phyloP scores from a whole-genome alignment of 1,140 invertebrate genomes.

The Elymnias hypermnestra region DNA sequence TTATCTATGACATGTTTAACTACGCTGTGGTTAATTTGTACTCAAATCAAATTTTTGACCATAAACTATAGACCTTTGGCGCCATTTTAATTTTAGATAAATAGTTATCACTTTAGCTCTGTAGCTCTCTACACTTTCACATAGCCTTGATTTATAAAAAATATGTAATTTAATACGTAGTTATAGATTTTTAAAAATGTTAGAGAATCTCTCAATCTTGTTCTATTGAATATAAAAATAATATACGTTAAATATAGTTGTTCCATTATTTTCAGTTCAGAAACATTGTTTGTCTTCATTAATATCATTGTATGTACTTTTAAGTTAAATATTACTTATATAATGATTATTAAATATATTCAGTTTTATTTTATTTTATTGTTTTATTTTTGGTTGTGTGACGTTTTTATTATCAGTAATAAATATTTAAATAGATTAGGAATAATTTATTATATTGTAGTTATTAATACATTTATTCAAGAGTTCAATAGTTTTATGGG shows the following conservation, averaged over 20 bases:
- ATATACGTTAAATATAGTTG: conserved; percentile 4
- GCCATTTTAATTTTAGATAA: conserved; percentile 6
- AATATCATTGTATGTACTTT: conserved; percentile 53
- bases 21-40: conserved; percentile 13
- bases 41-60: neutral
- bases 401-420: conserved; percentile 26
- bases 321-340: conserved; percentile 60
- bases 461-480: conserved; percentile 16
- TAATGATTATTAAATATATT: conserved; percentile 72
- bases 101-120: conserved; percentile 16
- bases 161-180: conserved; percentile 23
- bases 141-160: conserved; percentile 2
- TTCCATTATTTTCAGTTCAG: conserved; percentile 24
- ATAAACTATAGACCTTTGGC: conserved; percentile 3
- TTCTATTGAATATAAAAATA: neutral
- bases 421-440: conserved; percentile 2
- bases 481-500: conserved; percentile 15
- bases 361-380: conserved; percentile 73
- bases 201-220: conserved; percentile 64
- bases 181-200: conserved; percentile 32
- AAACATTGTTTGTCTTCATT: conserved; percentile 44
- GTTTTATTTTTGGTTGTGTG: conserved; percentile 67
- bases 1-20: conserved; percentile 20
- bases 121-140: conserved; percentile 55
- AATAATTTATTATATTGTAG: conserved; percentile 8